These are phyloP conservation scores for Empidonax traillii DNA, from an alignment of 2,113 vertebrate genomes.

Conservation along the genomic window DNA sequence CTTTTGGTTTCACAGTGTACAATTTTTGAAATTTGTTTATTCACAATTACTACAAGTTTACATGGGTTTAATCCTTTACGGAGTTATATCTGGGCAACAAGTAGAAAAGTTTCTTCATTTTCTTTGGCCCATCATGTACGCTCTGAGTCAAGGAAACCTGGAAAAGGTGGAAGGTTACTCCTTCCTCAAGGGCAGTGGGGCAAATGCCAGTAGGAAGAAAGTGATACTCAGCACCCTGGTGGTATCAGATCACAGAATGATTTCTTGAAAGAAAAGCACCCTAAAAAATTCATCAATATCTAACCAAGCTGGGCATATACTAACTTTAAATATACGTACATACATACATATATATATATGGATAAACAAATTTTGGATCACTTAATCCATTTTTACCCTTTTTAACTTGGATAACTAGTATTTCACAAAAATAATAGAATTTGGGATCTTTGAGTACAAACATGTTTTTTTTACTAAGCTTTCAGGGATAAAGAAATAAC, in stretches of 20 bases:
- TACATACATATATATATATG: no score
- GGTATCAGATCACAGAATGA: neutral
- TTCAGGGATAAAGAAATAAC: neutral
- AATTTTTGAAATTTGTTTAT: neutral
- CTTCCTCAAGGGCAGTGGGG: neutral
- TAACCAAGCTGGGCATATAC: neutral
- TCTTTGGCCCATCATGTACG: neutral
- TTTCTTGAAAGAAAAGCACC: neutral
- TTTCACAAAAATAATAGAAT: neutral
- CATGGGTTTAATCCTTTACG: neutral
- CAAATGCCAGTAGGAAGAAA: neutral
- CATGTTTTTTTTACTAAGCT: neutral
- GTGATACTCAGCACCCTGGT: neutral
- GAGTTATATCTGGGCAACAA: neutral
- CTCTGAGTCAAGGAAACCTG: neutral
- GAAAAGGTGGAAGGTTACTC: neutral
- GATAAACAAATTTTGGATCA: neutral
- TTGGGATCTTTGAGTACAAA: neutral
- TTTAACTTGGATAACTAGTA: neutral
- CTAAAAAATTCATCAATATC: neutral
- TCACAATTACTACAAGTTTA: neutral
- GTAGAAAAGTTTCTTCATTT: neutral
- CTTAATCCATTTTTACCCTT: neutral
- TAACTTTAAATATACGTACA: neutral
- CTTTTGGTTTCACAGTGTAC: neutral